phyloP scores from a whole-genome alignment of 2,797 vertebrate genomes.

The Acanthiza pusilla region DNA sequence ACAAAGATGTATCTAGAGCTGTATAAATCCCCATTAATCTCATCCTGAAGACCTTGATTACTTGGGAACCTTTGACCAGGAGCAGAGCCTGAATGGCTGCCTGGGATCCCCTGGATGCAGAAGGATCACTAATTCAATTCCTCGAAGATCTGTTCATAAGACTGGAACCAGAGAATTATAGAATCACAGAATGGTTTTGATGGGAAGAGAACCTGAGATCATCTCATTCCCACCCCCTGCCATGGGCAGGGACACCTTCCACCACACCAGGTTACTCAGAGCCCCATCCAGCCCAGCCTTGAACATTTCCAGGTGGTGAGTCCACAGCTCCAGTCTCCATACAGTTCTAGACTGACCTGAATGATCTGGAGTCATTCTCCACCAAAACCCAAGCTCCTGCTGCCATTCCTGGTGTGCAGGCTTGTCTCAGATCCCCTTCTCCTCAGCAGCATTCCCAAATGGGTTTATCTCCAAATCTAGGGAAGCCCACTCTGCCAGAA shows the following conservation, averaged over 20 bases:
- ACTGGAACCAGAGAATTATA: not conserved
- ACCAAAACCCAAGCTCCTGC: not conserved
- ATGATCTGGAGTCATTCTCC: not conserved
- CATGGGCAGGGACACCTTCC: not conserved
- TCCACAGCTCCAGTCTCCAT: not conserved
- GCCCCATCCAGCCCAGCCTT: not conserved
- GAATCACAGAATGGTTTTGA: not conserved
- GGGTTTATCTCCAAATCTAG: not conserved
- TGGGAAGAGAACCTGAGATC: not conserved
- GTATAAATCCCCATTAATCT: not conserved
- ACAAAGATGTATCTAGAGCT: not conserved
- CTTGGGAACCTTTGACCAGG: not conserved
- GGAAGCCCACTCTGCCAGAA: not conserved
- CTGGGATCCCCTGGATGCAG: not conserved
- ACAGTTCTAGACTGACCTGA: not conserved
- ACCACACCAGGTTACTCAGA: not conserved
- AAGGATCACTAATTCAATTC: not conserved
- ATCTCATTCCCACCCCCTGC: fast-evolving
- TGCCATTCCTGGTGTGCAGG: fast-evolving
- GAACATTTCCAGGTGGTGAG: not conserved
- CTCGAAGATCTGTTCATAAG: not conserved
- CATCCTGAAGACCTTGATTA: not conserved
- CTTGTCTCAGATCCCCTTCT: not conserved
- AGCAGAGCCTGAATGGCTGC: not conserved
- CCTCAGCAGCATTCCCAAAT: not conserved